phyloP scores from a whole-genome alignment of 2,888 invertebrate species.

The Yponomeuta sedellus region DNA sequence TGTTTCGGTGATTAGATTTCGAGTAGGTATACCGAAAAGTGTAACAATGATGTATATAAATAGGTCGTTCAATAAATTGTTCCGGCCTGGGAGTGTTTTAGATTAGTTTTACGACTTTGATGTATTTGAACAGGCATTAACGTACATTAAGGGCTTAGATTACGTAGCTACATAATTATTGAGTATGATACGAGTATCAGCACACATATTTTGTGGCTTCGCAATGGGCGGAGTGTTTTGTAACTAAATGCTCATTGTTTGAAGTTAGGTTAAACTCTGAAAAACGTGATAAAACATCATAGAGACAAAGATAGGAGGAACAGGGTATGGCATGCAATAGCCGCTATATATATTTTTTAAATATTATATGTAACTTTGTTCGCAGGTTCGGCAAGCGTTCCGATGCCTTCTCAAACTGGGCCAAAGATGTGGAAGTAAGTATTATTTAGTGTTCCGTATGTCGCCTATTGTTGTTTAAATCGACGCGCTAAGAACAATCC shows the following conservation, averaged over 20 bases:
- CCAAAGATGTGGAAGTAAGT: conserved; percentile 65
- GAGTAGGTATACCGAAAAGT: too few relatives aligned
- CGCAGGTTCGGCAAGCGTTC: conserved; percentile 68
- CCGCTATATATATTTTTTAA: not conserved
- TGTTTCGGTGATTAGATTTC: not conserved
- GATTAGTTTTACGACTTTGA: not conserved
- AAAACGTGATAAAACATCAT: too few relatives aligned
- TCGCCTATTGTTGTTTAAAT: too few relatives aligned
- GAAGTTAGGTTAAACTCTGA: too few relatives aligned
- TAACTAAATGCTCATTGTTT: too few relatives aligned
- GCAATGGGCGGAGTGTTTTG: too few relatives aligned
- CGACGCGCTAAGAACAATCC: too few relatives aligned
- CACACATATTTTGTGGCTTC: too few relatives aligned
- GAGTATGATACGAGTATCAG: not conserved
- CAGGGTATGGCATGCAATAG: too few relatives aligned
- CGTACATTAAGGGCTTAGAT: not conserved
- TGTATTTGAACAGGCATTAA: not conserved
- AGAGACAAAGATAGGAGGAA: too few relatives aligned
- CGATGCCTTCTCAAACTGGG: conserved; percentile 64
- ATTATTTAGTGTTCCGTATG: not conserved
- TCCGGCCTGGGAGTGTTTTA: not conserved
- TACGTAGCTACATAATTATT: not conserved
- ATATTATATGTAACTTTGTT: conserved; percentile 31
- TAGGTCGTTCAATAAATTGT: too few relatives aligned
- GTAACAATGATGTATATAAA: not conserved